phyloP scores from a whole-genome alignment of 1,140 invertebrate species.

The Grapholita molesta region DNA sequence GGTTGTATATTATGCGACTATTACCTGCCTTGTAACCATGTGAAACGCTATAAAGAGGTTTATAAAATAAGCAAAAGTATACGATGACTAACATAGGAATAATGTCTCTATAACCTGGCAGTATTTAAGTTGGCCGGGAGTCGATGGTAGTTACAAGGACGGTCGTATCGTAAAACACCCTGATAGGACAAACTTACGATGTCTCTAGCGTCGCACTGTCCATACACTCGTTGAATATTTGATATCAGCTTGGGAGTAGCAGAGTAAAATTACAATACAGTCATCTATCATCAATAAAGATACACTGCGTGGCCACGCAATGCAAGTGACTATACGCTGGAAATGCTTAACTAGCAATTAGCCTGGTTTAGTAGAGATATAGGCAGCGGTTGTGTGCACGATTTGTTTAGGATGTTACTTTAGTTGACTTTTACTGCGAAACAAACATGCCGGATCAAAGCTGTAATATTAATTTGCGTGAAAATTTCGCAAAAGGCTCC shows the following conservation, averaged over 20 bases:
- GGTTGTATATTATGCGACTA: too few species aligned
- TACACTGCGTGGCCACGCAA: conserved; percentile 14
- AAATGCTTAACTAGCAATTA: background rate
- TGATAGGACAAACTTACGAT: conserved; percentile 28
- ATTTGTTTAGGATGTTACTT: background rate
- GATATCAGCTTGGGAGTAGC: conserved; percentile 32
- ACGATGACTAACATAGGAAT: background rate
- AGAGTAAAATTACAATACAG: background rate
- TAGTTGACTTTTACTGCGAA: background rate
- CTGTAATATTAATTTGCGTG: conserved; percentile 5
- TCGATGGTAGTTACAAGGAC: conserved; percentile 12
- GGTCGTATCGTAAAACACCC: conserved; percentile 35
- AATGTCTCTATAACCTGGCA: background rate
- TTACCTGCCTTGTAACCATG: too few species aligned
- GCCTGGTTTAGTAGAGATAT: too few species aligned
- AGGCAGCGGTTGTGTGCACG: too few species aligned
- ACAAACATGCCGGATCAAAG: background rate
- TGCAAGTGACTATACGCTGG: background rate
- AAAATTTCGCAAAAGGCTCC: background rate
- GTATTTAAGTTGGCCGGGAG: background rate
- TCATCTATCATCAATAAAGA: conserved; percentile 29
- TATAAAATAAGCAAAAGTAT: background rate
- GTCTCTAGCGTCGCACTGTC: conserved; percentile 34
- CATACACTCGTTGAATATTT: conserved; percentile 50
- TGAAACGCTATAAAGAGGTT: background rate